phyloP scores from a whole-genome alignment of 1,140 invertebrate species.

The Phortica variegata region DNA sequence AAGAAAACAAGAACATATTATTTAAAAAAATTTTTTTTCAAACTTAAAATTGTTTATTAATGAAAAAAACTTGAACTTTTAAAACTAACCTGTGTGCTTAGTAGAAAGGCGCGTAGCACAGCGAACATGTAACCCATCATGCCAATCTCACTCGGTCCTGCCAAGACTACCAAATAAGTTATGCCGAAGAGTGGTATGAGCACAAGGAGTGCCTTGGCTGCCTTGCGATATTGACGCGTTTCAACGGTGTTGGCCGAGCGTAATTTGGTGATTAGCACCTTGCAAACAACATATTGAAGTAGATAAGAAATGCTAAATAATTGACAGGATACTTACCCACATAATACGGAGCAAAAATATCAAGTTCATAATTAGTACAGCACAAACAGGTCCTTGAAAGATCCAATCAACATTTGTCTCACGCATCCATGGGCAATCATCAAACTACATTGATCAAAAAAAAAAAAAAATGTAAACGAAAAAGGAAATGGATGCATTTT shows the following conservation, averaged over 20 bases:
- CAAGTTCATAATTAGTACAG: slow-evolving; percentile 77
- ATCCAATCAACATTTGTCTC: slow-evolving; percentile 77
- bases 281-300: neutral
- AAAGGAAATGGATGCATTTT: too few species aligned
- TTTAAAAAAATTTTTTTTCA: neutral
- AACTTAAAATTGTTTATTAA: neutral
- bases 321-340: slow-evolving; percentile 71
- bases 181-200: slow-evolving; percentile 85
- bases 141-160: slow-evolving; percentile 69
- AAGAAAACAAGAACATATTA: neutral
- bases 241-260: slow-evolving; percentile 82
- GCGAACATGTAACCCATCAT: slow-evolving; percentile 65
- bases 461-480: slow-evolving; percentile 9
- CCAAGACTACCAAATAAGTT: slow-evolving; percentile 80
- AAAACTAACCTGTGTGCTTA: slow-evolving; percentile 69
- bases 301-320: neutral
- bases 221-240: slow-evolving; percentile 85
- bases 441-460: slow-evolving; percentile 22
- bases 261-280: slow-evolving; percentile 88
- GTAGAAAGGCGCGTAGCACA: slow-evolving; percentile 69
- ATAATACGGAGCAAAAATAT: slow-evolving; percentile 88
- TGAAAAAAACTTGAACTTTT: slow-evolving; percentile 14
- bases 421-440: slow-evolving; percentile 70
- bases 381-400: slow-evolving; percentile 72
- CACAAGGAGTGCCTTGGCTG: slow-evolving; percentile 83